Conservation (phyloP, 2,888 invertebrate genomes). For the Nasonovia ribisnigri region DNA sequence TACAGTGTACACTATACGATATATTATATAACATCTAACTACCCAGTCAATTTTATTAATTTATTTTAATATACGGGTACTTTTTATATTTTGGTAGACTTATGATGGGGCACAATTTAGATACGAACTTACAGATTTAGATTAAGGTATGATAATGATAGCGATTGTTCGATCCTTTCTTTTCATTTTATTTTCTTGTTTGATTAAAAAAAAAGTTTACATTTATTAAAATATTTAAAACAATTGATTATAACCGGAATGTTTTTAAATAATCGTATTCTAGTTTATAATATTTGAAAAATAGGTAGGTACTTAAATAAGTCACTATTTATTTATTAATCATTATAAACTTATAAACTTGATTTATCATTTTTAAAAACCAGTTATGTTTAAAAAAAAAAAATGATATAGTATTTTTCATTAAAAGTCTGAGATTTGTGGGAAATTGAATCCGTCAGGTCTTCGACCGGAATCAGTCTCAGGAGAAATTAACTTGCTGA, state of each 20-base stretch:
- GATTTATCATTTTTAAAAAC: not conserved
- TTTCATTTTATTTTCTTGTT: not conserved
- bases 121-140: not conserved
- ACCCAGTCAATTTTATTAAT: not conserved
- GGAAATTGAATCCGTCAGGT: slow-evolving; percentile 62
- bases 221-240: not conserved
- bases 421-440: slow-evolving; percentile 39
- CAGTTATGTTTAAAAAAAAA: not conserved
- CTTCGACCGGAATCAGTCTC: slow-evolving; percentile 60
- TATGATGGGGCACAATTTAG: not conserved
- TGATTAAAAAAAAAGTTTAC: not conserved
- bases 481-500: slow-evolving; percentile 60
- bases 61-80: not conserved
- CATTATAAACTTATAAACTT: not conserved
- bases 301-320: not conserved
- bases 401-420: slow-evolving; percentile 26
- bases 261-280: not conserved
- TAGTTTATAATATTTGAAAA: not conserved
- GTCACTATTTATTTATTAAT: not conserved
- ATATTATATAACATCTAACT: not conserved
- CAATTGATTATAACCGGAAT: not conserved
- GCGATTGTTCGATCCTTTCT: not conserved
- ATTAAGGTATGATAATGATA: not conserved
- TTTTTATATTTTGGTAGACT: not conserved
- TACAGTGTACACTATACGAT: not conserved